phyloP scores from a whole-genome alignment of 2,888 invertebrate genomes.

The Sphaerophoria rueppellii region DNA sequence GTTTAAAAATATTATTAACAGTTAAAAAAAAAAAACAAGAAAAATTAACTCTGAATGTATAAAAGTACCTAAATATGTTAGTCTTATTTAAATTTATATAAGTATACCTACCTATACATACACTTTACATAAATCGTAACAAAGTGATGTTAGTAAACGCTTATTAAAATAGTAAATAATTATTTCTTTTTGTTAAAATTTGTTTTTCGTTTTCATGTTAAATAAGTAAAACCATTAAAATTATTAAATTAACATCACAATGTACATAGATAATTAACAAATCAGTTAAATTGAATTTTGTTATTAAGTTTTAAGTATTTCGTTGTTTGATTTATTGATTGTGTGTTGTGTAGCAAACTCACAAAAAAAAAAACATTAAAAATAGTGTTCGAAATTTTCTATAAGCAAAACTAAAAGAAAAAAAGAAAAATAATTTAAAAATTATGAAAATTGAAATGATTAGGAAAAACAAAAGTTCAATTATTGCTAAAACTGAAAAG shows the following conservation, averaged over 20 bases:
- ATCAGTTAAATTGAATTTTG: constrained; percentile 18
- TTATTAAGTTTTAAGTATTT: background rate
- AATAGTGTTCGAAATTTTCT: constrained; percentile 39
- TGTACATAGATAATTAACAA: constrained; percentile 51
- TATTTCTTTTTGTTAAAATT: constrained; percentile 33
- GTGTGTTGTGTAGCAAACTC: constrained; percentile 30
- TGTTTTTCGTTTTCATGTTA: constrained; percentile 11
- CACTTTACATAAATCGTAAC: constrained; percentile 23
- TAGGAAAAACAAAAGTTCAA: constrained; percentile 24
- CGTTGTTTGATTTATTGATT: constrained; percentile 28
- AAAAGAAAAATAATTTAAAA: background rate
- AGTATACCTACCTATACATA: constrained; percentile 25
- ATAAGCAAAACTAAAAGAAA: constrained; percentile 4
- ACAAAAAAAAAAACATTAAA: background rate
- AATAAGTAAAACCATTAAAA: background rate
- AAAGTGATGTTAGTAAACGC: constrained; percentile 64
- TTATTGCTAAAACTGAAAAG: constrained; percentile 21
- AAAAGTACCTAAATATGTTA: constrained; percentile 71
- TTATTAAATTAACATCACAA: constrained; percentile 40
- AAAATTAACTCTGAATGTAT: constrained; percentile 63
- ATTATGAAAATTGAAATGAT: constrained; percentile 1
- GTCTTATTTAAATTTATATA: constrained; percentile 53
- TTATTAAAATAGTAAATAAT: constrained; percentile 37
- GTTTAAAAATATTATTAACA: constrained; percentile 42
- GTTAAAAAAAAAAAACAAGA: constrained; percentile 30